Evolutionary conservation across 2,113 vertebrate species (phyloP).

Genomic region (Grus americana): DNA sequence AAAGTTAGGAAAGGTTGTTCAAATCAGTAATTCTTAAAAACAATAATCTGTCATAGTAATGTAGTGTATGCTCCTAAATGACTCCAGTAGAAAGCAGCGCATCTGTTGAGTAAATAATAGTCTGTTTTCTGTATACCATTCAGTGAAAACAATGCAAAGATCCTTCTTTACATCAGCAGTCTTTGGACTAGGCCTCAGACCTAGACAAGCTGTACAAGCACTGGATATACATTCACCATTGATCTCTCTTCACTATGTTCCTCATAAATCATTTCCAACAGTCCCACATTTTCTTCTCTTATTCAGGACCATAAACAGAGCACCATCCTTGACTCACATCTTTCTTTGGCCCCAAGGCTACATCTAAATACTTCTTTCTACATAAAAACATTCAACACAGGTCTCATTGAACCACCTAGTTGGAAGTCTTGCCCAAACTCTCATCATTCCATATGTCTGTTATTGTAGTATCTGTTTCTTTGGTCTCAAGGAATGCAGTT

Average conservation of each 20-base stretch:
- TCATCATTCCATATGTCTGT: neutral
- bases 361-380: neutral
- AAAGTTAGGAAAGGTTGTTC: neutral
- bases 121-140: neutral
- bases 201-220: neutral
- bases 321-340: neutral
- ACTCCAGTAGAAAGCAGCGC: neutral
- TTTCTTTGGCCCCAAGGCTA: neutral
- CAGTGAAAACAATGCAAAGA: neutral
- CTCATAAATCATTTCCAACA: neutral
- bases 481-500: neutral
- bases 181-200: neutral
- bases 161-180: neutral
- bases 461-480: neutral
- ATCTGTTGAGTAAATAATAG: neutral
- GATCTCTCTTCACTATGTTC: neutral
- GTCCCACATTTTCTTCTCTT: neutral
- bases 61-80: neutral
- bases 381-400: neutral
- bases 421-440: neutral
- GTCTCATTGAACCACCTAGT: neutral
- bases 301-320: neutral
- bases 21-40: neutral
- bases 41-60: neutral
- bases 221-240: neutral